Base-by-base conservation (phyloP, 2,113 vertebrate species). In the Ictidomys tridecemlineatus region DNA sequence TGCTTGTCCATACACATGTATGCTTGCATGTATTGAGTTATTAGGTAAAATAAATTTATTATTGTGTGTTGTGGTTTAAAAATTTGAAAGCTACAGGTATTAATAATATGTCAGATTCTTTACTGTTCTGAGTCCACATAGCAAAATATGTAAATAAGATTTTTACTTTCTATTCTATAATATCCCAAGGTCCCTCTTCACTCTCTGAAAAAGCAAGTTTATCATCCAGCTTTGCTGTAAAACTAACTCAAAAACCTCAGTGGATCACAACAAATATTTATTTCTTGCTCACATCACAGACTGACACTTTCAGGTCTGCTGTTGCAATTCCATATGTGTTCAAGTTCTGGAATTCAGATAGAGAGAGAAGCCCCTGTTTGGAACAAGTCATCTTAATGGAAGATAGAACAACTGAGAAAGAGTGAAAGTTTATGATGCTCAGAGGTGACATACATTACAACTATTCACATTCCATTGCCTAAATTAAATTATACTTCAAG, bases 41-140 rank as follows among this genome's bases (percentile, higher is more conserved):
- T n/a, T 74, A 85, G n/a, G 48, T n/a, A 93, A 95, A 90, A 76
- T 70, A 63, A 28, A 76, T 69, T 86, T 85, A 84, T 93, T 79
- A 63, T 42, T 93, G 58, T 93, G n/a, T 32, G 18, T 83, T 83
- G 24, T 63, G 61, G 61, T 26, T 63, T 28, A 63, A 63, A 63
- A 63, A 9, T 63, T 63, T 63, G 61, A 63, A 63, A 63, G 24
- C 24, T 9, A 63, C 8, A 63, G 24, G 61, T 63, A 63, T 28
- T 28, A 63, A 91, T 85, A 61, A 85, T 85, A 34, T 91, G 72
- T 93, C 76, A 94, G 17, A 3, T n/a, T 72, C 24, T 4, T 56
- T 72, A 20, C 18, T 70, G 48, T 42, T 94, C 26, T 42, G 30
- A 93, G 89, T 45, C 0, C 63, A 84, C 32, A 87, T 17, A 72